Evolutionary conservation across 2,888 invertebrate genomes (phyloP).

Genomic region (Notodromas monacha): DNA sequence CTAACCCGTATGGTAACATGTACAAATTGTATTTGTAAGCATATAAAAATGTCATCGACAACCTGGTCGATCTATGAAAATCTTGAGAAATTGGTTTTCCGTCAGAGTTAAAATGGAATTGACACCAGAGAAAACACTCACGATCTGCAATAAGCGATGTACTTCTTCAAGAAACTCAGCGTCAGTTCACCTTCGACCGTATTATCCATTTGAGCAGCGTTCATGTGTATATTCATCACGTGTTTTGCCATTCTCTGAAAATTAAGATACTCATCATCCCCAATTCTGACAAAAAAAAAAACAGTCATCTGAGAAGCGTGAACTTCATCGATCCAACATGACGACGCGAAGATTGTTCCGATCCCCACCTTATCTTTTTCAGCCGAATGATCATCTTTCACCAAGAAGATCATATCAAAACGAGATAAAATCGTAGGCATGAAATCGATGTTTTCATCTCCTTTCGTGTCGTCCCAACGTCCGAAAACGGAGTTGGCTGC

Average conservation of each 20-base stretch:
- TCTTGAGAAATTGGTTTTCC: no score
- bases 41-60: no score
- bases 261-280: no score
- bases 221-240: conserved; percentile 79
- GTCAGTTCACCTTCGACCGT: conserved; percentile 50
- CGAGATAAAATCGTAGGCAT: conserved; percentile 98
- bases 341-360: no score
- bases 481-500: conserved; percentile 96
- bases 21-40: no score
- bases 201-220: conserved; percentile 28
- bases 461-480: conserved; percentile 92
- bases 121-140: conserved; percentile 16
- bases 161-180: conserved; percentile 52
- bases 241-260: conserved; percentile 58
- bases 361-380: conserved; percentile 42
- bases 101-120: neutral
- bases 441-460: conserved; percentile 92
- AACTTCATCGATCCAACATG: no score
- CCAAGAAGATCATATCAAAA: conserved; percentile 98
- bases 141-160: conserved; percentile 55
- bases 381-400: conserved; percentile 82
- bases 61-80: no score
- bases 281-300: conserved; percentile 1
- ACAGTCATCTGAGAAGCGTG: neutral
- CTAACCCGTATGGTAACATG: no score